phyloP scores from a whole-genome alignment of 35 echinoderm and acorn worm genomes.

The Ophioderma brevispina region DNA sequence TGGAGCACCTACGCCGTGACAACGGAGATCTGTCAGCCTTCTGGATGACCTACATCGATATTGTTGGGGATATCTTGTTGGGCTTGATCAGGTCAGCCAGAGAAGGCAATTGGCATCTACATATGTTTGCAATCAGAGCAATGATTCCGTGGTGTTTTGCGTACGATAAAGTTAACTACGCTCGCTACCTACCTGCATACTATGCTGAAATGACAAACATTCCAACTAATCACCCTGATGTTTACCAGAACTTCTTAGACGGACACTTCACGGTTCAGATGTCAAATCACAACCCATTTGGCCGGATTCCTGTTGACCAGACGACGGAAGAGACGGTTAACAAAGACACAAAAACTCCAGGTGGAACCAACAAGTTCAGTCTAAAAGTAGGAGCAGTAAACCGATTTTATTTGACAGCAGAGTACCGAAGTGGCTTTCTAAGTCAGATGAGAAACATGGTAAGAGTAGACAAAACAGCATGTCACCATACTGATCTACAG shows the following conservation, averaged over 20 bases:
- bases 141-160: too few species aligned
- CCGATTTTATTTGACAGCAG: constrained; percentile 35
- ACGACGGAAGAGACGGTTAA: constrained; percentile 49
- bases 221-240: not conserved
- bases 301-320: constrained; percentile 38
- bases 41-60: not conserved
- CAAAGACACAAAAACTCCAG: constrained; percentile 51
- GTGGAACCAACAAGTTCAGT: constrained; percentile 49
- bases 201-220: not conserved
- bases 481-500: too few species aligned
- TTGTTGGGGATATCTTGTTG: not conserved
- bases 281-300: constrained; percentile 11
- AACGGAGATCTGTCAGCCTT: not conserved
- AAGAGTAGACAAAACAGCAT: too few species aligned
- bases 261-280: not conserved
- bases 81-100: too few species aligned
- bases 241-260: not conserved
- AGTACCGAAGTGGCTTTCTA: not conserved
- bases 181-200: not conserved
- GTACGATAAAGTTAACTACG: too few species aligned
- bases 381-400: constrained; percentile 12
- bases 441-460: constrained; percentile 4
- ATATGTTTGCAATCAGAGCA: too few species aligned
- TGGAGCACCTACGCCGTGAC: not conserved
- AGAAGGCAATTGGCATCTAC: too few species aligned